Percentiles rank a stretch among this genome's conserved stretches.
phyloP scores from a whole-genome alignment of 2,888 invertebrate genomes.

The Chymomyza caudatula region DNA sequence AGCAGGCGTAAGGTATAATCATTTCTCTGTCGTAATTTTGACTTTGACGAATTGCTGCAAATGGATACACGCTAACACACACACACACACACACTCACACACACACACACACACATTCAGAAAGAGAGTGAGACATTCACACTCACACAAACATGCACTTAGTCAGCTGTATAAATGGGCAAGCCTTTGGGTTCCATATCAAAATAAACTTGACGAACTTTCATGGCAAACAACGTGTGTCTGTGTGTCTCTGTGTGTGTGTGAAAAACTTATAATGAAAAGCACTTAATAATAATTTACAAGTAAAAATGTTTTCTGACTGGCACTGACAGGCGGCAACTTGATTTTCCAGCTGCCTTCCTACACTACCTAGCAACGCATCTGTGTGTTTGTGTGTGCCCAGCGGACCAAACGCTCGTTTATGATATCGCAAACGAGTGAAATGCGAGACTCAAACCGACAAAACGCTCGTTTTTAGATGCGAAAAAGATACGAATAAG shows the following conservation, averaged over 20 bases:
- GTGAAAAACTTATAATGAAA: constrained; percentile 46
- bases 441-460: too few species aligned
- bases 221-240: neutral
- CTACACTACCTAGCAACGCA: neutral
- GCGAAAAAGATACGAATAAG: too few species aligned
- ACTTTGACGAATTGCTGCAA: constrained; percentile 64
- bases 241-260: constrained; percentile 11
- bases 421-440: too few species aligned
- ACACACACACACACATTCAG: neutral
- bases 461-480: too few species aligned
- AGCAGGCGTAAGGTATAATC: constrained; percentile 45
- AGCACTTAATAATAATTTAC: constrained; percentile 62
- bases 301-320: constrained; percentile 22
- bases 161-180: neutral
- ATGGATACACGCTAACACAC: constrained; percentile 22
- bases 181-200: neutral
- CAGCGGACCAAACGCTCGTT: too few species aligned
- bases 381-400: neutral
- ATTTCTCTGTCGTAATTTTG: constrained; percentile 56
- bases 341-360: neutral
- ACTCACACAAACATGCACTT: neutral
- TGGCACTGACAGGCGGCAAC: neutral
- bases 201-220: neutral
- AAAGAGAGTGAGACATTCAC: neutral
- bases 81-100: neutral